phyloP scores from a whole-genome alignment of 2,888 invertebrate genomes.

The Rhodophaea formosa region DNA sequence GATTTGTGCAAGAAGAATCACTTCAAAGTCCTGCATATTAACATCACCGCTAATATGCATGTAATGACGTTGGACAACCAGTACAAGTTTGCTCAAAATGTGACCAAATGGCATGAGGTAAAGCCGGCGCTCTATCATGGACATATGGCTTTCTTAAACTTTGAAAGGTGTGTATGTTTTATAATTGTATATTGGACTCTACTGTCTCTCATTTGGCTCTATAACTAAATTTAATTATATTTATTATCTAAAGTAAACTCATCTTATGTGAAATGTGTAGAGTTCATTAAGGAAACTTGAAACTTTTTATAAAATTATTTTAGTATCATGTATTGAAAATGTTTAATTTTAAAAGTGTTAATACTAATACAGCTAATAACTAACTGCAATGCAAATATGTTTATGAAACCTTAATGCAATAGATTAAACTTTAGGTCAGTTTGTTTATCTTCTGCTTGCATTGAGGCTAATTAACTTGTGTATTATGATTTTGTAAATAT shows the following conservation, averaged over 20 bases:
- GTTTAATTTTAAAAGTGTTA: no score
- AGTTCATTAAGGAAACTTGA: constrained; percentile 37
- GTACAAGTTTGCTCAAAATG: constrained; percentile 92
- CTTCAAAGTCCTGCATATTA: constrained; percentile 90
- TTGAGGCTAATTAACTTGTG: no score
- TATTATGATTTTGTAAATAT: no score
- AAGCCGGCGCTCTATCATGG: constrained; percentile 98
- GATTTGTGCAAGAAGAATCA: constrained; percentile 89
- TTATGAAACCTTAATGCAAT: no score
- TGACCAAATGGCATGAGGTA: constrained; percentile 92
- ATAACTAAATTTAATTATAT: neutral
- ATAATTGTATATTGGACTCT: neutral
- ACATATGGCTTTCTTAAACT: constrained; percentile 97
- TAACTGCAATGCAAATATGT: no score
- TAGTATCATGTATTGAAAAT: no score
- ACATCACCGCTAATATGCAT: constrained; percentile 97
- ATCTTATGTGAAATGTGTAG: neutral
- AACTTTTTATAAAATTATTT: constrained; percentile 30
- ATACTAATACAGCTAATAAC: no score
- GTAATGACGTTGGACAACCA: constrained; percentile 97
- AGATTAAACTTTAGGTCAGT: no score
- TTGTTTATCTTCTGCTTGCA: no score
- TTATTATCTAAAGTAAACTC: neutral
- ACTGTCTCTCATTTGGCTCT: neutral
- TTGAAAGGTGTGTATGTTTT: constrained; percentile 85